Conservation (phyloP, 2,888 invertebrate genomes). For the Pyrgus malvae region DNA sequence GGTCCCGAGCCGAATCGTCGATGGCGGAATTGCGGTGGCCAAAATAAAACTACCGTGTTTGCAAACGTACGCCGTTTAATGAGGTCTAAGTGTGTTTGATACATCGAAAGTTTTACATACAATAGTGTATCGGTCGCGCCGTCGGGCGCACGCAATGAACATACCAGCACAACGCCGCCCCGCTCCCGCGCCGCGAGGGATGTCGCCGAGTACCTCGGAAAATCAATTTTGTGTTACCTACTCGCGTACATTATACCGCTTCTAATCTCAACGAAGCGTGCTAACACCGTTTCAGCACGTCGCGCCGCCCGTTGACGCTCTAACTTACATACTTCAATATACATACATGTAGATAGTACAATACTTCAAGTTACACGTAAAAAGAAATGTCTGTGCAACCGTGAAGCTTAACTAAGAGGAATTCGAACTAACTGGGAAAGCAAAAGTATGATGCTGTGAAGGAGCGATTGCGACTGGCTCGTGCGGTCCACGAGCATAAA, state of each 20-base stretch:
- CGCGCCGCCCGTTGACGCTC: slow-evolving; percentile 18
- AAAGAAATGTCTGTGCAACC: slow-evolving; percentile 22
- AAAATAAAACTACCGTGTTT: slow-evolving; percentile 72
- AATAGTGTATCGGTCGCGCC: slow-evolving; percentile 41
- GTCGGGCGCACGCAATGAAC: slow-evolving; percentile 61
- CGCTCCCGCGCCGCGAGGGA: background rate
- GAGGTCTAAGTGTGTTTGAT: slow-evolving; percentile 68
- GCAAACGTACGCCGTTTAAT: slow-evolving; percentile 75
- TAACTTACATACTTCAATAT: slow-evolving; percentile 1
- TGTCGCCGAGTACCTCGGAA: background rate
- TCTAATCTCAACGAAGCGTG: slow-evolving; percentile 12
- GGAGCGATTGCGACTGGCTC: slow-evolving; percentile 6
- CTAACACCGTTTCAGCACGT: slow-evolving; percentile 1
- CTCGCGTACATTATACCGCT: slow-evolving; percentile 3
- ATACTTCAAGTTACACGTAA: slow-evolving; percentile 14
- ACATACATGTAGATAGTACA: slow-evolving; percentile 2
- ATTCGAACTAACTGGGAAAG: slow-evolving; percentile 21
- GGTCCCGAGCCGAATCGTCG: slow-evolving; percentile 29
- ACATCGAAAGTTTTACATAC: slow-evolving; percentile 55
- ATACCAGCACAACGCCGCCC: slow-evolving; percentile 66
- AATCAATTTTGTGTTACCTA: slow-evolving; percentile 4
- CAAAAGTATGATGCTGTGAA: slow-evolving; percentile 1
- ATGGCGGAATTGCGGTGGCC: slow-evolving; percentile 28
- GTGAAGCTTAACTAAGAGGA: slow-evolving; percentile 8
- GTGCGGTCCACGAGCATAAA: background rate